Percentiles rank a stretch among this genome's conserved stretches.
These are phyloP conservation scores for Cercopithecus hamlyni DNA, from an alignment of 2,797 vertebrate species.

Conservation along the genomic window DNA sequence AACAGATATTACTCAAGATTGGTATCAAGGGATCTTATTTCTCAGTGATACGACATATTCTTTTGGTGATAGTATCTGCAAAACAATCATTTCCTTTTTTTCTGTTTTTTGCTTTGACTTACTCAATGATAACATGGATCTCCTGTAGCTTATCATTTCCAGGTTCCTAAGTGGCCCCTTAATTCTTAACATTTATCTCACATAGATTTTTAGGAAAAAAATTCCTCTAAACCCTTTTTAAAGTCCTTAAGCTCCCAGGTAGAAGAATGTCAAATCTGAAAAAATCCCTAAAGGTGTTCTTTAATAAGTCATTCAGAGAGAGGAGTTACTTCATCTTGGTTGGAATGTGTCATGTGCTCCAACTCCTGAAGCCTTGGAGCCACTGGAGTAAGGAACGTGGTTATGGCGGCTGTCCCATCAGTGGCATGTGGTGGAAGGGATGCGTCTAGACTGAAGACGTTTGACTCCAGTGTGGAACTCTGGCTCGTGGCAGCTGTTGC, in stretches of 20 bases:
- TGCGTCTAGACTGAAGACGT: conserved; percentile 30
- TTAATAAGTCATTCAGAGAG: conserved; percentile 55
- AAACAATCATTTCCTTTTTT: neutral
- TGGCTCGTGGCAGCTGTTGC: neutral
- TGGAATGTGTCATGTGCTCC: conserved; percentile 40
- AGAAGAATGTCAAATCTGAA: conserved; percentile 56
- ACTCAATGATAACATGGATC: neutral
- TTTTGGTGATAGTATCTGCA: neutral
- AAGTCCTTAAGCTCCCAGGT: conserved; percentile 23
- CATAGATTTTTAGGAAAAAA: neutral
- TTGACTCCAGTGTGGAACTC: neutral
- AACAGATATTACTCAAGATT: conserved; percentile 28
- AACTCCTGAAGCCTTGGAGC: neutral
- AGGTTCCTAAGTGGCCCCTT: conserved; percentile 20
- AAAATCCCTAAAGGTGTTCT: conserved; percentile 42
- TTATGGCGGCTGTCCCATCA: neutral
- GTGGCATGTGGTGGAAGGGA: neutral
- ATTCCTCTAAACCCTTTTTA: neutral
- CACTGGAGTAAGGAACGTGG: neutral
- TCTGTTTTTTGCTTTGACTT: conserved; percentile 15
- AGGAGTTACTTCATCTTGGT: conserved; percentile 39
- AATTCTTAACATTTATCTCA: conserved; percentile 50
- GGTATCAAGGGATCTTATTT: conserved; percentile 18
- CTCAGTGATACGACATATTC: neutral
- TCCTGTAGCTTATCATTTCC: conserved; percentile 36